Evolutionary conservation across 2,888 invertebrate species (phyloP).

Genomic region (Tetrapedia diversipes): DNA sequence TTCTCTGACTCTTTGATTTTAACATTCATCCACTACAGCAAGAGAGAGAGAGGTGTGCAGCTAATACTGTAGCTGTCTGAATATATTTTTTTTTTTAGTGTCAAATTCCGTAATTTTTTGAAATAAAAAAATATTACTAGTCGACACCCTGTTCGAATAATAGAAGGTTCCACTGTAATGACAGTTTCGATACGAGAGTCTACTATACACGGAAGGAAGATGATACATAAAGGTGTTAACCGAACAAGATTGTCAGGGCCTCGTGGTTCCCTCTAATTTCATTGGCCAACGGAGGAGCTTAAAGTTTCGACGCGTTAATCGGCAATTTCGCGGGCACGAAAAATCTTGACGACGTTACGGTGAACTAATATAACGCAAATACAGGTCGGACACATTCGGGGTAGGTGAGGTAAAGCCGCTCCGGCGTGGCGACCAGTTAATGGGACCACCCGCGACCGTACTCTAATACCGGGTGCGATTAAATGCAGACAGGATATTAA

Average conservation of each 20-base stretch:
- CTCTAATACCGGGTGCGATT: conserved; percentile 79
- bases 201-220: background rate
- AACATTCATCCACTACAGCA: too few species aligned
- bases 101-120: too few species aligned
- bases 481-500: conserved; percentile 82
- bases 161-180: too few species aligned
- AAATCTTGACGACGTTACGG: conserved; percentile 64
- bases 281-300: conserved; percentile 1
- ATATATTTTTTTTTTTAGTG: too few species aligned
- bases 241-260: conserved; percentile 33
- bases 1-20: too few species aligned
- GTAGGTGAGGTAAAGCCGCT: conserved; percentile 69
- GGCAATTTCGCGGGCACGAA: conserved; percentile 43
- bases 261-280: conserved; percentile 39
- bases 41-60: too few species aligned
- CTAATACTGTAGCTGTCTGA: too few species aligned
- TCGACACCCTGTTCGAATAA: too few species aligned
- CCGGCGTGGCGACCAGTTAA: conserved; percentile 73
- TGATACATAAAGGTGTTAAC: conserved; percentile 17
- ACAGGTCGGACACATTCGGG: conserved; percentile 66
- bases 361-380: conserved; percentile 71
- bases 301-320: conserved; percentile 51
- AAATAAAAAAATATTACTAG: too few species aligned
- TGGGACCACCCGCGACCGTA: conserved; percentile 78
- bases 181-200: too few species aligned